Evolutionary conservation across 1,140 invertebrate genomes (phyloP).

Genomic region (Daktulosphaira vitifoliae): DNA sequence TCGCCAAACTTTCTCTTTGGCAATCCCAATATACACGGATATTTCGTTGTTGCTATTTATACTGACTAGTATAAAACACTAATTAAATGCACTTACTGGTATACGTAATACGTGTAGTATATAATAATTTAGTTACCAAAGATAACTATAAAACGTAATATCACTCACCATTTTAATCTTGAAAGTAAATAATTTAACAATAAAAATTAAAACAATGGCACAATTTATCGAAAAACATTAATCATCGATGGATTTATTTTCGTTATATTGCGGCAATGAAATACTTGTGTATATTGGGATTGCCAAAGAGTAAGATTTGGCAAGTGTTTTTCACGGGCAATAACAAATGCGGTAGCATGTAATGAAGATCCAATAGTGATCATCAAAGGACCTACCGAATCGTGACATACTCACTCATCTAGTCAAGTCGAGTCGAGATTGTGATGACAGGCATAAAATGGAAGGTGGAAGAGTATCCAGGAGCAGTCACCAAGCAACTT

Average conservation of each 20-base stretch:
- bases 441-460: not conserved
- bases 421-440: not conserved
- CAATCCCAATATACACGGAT: too few species aligned
- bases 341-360: not conserved
- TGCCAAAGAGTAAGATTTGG: constrained; percentile 2
- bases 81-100: too few species aligned
- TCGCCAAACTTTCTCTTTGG: too few species aligned
- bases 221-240: not conserved
- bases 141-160: not conserved
- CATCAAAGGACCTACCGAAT: not conserved
- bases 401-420: not conserved
- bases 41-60: too few species aligned
- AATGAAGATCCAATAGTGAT: not conserved
- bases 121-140: not conserved
- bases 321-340: not conserved
- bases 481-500: not conserved
- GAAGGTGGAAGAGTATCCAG: not conserved
- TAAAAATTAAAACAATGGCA: not conserved
- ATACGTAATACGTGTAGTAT: not conserved
- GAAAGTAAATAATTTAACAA: not conserved
- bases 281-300: constrained; percentile 1
- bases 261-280: not conserved
- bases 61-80: too few species aligned
- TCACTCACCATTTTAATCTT: not conserved
- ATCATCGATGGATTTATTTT: not conserved